Base-by-base conservation (phyloP, 2,797 vertebrate species). In the Lutjanus argentimaculatus region DNA sequence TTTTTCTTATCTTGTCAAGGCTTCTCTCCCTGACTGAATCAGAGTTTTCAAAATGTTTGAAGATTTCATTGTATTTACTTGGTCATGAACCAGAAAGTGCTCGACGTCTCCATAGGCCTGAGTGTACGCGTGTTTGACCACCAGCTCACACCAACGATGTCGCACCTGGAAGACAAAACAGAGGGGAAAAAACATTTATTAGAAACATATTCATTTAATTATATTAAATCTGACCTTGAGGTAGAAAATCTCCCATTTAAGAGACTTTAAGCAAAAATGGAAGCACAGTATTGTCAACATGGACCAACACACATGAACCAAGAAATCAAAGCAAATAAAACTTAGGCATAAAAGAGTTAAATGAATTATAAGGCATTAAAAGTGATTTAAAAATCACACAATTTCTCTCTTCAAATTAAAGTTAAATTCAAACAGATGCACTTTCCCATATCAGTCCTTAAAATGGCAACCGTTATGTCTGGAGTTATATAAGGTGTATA, bases 131-230 rank as follows among this genome's bases (percentile, higher is more conserved):
- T 99, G 96, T 87, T 98, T 99, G 68, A 99, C 89, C 63, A 97
- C 89, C 82, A 99, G 96, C 85, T 99, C 98, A 93, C 98, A 99
- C 98, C 98, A 99, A 62, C 98, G 97, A 94, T 99, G 98, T 40
- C 96, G 96, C 82, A 98, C 96, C 98, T 99, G 88, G 30, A 64
- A 75, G 51, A 12, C 42, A 73, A 75, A 87, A 59, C 9, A 72
- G 25, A 67, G 15, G 8, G 3, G 7, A 59, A 3, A 25, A 2
- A 21, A 21, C 3, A 45, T 17, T 25, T 16, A 4, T 69, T 58
- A 76, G 0, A 65, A 40, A 55, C 13, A 42, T 3, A 21, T 52
- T 19, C 0, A 49, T 56, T 53, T 22, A 2, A 21, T 72, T 21
- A 30, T 52, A 58, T 53, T 4, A 51, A 58, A 21, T 56, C 7